Evolutionary conservation across 2,797 vertebrate genomes (phyloP), one percentile per base, ranked within the genome.

Genomic region (Argentina silus): DNA sequence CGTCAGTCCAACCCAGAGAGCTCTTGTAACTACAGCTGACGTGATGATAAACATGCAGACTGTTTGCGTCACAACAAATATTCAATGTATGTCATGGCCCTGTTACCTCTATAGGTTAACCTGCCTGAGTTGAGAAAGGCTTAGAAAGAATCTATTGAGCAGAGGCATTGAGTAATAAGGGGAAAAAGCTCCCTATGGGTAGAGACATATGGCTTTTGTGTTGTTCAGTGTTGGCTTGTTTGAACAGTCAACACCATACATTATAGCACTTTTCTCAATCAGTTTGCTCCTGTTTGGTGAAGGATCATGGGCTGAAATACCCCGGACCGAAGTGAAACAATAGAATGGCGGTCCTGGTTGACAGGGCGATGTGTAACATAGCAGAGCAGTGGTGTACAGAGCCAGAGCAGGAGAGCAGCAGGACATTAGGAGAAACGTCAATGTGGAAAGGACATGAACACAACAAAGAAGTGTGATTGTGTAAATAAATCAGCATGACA

Each of bases 361-460:
- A 84, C 86, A 86, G 81, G 77, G 61, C 43, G 55, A 84, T 84
- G 84, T 79, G 88, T 85, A 80, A 19, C 53, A 60, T 72, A 64
- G 78, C 74, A 64, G 74, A n/a, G 60, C 78, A 15, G 69, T 57
- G 70, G 80, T 76, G 85, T 78, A 72, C 75, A 43, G 70, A 85
- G 79, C 83, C 50, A 21, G 17, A 17, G 15, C 53, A 68, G 55
- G 79, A 83, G 79, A 87, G 81, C 81, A 1, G 14, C 69, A 65
- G 70, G 66, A 77, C 80, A 85, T 81, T 78, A 73, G 80, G 81
- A 72, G 57, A 90, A 90, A 90, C 90, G 88, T 90, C 87, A 90
- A 17, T 19, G 82, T 79, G 78, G 84, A 86, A 80, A 75, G 72
- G 77, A 75, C 77, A 79, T 76, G 81, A 83, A 86, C 27, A 60